These are phyloP conservation scores for Daktulosphaira vitifoliae DNA, from an alignment of 1,140 invertebrate genomes.

Conservation along the genomic window DNA sequence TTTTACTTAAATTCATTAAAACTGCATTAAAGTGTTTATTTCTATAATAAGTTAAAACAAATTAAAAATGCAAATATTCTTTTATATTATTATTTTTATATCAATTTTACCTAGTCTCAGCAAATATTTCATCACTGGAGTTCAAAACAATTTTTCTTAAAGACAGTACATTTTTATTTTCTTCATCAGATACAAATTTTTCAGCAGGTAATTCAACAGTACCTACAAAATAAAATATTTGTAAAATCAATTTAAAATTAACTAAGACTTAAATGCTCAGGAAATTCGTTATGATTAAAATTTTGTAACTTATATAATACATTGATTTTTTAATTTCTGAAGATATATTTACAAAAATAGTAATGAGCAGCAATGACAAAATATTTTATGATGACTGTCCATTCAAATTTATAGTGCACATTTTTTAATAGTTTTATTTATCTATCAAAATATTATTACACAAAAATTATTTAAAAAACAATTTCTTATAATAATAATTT, in stretches of 20 bases:
- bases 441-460: background rate
- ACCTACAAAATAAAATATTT: slow-evolving; percentile 47
- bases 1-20: slow-evolving; percentile 71
- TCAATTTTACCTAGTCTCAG: slow-evolving; percentile 56
- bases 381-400: too few species aligned
- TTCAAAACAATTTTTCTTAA: slow-evolving; percentile 78
- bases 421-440: too few species aligned
- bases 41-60: slow-evolving; percentile 45
- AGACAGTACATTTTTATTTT: slow-evolving; percentile 50
- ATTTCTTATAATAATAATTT: slow-evolving; percentile 36
- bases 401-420: too few species aligned
- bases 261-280: too few species aligned
- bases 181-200: slow-evolving; percentile 65
- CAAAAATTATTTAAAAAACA: background rate
- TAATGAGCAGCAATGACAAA: too few species aligned
- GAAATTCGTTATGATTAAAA: too few species aligned
- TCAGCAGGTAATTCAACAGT: slow-evolving; percentile 75
- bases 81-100: background rate
- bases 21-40: slow-evolving; percentile 93
- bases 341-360: too few species aligned
- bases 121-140: slow-evolving; percentile 81
- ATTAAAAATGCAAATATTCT: background rate
- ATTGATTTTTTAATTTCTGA: too few species aligned
- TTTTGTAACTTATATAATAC: too few species aligned
- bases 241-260: background rate